Evolutionary conservation across 2,797 vertebrate species (phyloP), one percentile per base, ranked within the genome.

Genomic region (Clarias laeviceps): DNA sequence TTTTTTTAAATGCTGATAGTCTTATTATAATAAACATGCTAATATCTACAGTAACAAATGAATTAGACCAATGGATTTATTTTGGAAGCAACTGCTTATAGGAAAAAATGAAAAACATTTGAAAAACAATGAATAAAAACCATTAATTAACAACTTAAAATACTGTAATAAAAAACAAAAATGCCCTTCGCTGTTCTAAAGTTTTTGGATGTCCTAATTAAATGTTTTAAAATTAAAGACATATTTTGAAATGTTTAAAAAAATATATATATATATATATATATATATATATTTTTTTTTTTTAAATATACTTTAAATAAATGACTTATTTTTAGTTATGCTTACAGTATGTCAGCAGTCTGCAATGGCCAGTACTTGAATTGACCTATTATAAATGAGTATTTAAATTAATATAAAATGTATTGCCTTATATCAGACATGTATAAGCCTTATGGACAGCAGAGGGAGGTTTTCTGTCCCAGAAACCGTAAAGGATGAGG

Each of bases 1-100:
- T 57, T 85, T 76, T 18, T 20, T 20, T 1, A 6, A 45, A 18
- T 29, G n/a, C 56, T 76, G 2, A 29, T 54, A 7, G 24, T 27
- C 40, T 37, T 72, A 80, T 59, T 80, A 68, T 78, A 40, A 59
- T 79, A 22, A 62, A 62, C 57, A 40, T 62, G 54, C 77, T 79
- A n/a, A 79, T 62, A 37, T 61, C 61, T 32, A 12, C 18, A 78
- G 8, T 78, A 80, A 76, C 17, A 56, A 76, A 29, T 76, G 11
- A 50, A 29, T 76, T 76, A 76, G 40, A 1, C 6, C 50, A 76
- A 3, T 1, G 20, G 15, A 18, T 54, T 57, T 76, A 76, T 56
- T 27, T 29, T 18, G n/a, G 7, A 56, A 76, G 2, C 22, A 50
- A 54, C 40, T 73, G 50, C 29, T 76, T 32, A 59, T 59, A 32